These are phyloP conservation scores for Watsonalla binaria DNA, from an alignment of 2,888 invertebrate species.

Conservation along the genomic window DNA sequence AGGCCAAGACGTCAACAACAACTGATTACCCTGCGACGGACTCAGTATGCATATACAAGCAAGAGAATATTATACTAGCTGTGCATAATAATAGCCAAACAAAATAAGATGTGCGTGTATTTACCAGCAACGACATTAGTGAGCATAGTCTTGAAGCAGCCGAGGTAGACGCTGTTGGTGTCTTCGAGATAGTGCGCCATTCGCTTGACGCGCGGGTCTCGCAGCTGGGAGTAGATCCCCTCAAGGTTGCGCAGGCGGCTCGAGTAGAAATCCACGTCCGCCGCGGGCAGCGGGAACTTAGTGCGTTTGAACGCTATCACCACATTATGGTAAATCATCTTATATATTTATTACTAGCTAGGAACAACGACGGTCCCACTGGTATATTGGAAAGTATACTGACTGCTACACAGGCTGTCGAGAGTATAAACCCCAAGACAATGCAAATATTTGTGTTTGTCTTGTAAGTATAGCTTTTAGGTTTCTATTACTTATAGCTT, in stretches of 20 bases:
- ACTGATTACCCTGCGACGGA: no score
- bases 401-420: no score
- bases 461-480: no score
- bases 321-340: background rate
- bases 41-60: no score
- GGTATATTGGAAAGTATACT: no score
- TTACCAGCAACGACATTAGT: slow-evolving; percentile 87
- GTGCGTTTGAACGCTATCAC: slow-evolving; percentile 80
- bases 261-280: slow-evolving; percentile 90
- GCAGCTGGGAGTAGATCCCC: slow-evolving; percentile 91
- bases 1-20: no score
- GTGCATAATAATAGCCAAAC: background rate
- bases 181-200: slow-evolving; percentile 89
- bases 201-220: slow-evolving; percentile 88
- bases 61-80: no score
- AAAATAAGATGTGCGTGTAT: slow-evolving; percentile 6
- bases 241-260: slow-evolving; percentile 88
- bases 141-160: slow-evolving; percentile 87
- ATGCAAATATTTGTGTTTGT: no score
- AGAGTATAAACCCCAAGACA: no score
- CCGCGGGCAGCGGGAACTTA: slow-evolving; percentile 83
- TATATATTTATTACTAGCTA: no score
- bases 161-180: slow-evolving; percentile 88
- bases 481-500: no score
- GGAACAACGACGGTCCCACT: no score